Evolutionary conservation across 2,113 vertebrate genomes (phyloP).

Genomic region (Alethe diademata): DNA sequence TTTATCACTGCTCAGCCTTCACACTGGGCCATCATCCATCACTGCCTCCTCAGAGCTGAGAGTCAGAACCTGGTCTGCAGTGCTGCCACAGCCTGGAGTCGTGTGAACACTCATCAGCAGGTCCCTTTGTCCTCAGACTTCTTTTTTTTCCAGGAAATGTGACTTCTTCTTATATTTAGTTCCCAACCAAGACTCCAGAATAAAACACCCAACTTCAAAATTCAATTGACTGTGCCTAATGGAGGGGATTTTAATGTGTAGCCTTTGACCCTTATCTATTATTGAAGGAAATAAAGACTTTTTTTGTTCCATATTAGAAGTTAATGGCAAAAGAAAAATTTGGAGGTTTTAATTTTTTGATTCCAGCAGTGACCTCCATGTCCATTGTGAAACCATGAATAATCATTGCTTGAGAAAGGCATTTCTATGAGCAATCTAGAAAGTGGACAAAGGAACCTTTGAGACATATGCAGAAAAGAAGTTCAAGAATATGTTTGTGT

Average conservation of each 20-base stretch:
- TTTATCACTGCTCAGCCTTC: slow-evolving; percentile 62
- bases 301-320: slow-evolving; percentile 60
- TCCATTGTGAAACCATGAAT: slow-evolving; percentile 55
- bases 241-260: slow-evolving; percentile 58
- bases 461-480: neutral
- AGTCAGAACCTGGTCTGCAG: slow-evolving; percentile 6
- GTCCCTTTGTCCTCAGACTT: slow-evolving; percentile 54
- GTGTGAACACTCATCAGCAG: slow-evolving; percentile 29
- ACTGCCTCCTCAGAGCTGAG: slow-evolving; percentile 47
- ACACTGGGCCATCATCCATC: slow-evolving; percentile 56
- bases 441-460: slow-evolving; percentile 38
- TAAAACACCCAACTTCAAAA: slow-evolving; percentile 13
- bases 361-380: slow-evolving; percentile 12
- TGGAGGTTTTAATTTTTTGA: slow-evolving; percentile 4
- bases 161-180: slow-evolving; percentile 36
- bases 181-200: slow-evolving; percentile 53
- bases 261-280: slow-evolving; percentile 51
- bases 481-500: neutral
- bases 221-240: slow-evolving; percentile 65
- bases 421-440: slow-evolving; percentile 26
- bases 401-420: slow-evolving; percentile 30
- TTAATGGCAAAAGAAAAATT: slow-evolving; percentile 35
- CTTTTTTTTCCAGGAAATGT: slow-evolving; percentile 43
- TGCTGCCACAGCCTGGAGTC: neutral
- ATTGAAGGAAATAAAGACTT: slow-evolving; percentile 56